phyloP scores from a whole-genome alignment of 2,888 invertebrate genomes.

The Rhagonycha fulva region DNA sequence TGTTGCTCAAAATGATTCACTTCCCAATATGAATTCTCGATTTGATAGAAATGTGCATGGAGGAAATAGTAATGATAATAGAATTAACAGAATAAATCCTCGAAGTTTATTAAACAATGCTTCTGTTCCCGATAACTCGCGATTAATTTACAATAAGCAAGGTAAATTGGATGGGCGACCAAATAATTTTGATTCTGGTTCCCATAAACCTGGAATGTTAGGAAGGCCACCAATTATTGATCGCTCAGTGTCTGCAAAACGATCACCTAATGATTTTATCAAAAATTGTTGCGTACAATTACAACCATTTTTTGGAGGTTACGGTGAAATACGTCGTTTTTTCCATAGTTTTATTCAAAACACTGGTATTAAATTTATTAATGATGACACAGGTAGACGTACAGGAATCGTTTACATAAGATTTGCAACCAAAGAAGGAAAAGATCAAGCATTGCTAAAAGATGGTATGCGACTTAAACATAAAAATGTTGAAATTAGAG shows the following conservation, averaged over 20 bases:
- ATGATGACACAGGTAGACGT: slow-evolving; percentile 77
- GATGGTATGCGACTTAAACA: slow-evolving; percentile 70
- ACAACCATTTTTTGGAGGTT: slow-evolving; percentile 71
- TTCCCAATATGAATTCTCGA: slow-evolving; percentile 34
- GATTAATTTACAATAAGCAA: not conserved
- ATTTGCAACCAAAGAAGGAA: slow-evolving; percentile 72
- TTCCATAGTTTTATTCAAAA: slow-evolving; percentile 80
- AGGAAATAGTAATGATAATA: not conserved
- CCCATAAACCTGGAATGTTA: not conserved
- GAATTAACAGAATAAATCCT: not conserved
- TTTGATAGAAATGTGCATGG: slow-evolving; percentile 2
- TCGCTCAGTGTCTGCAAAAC: slow-evolving; percentile 3
- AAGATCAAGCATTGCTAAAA: slow-evolving; percentile 70
- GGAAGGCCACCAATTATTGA: not conserved
- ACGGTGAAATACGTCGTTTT: slow-evolving; percentile 80
- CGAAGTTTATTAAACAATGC: not conserved
- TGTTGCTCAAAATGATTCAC: slow-evolving; percentile 24
- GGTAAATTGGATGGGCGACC: slow-evolving; percentile 4
- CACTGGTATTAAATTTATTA: slow-evolving; percentile 85
- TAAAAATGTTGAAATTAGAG: slow-evolving; percentile 67
- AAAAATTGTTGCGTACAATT: slow-evolving; percentile 70
- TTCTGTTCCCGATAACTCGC: slow-evolving; percentile 5
- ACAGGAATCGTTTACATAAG: slow-evolving; percentile 81
- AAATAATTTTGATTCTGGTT: slow-evolving; percentile 10
- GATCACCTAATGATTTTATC: slow-evolving; percentile 1